These are phyloP conservation scores for Glyptemys insculpta DNA, from an alignment of 2,797 vertebrate genomes.

Conservation along the genomic window DNA sequence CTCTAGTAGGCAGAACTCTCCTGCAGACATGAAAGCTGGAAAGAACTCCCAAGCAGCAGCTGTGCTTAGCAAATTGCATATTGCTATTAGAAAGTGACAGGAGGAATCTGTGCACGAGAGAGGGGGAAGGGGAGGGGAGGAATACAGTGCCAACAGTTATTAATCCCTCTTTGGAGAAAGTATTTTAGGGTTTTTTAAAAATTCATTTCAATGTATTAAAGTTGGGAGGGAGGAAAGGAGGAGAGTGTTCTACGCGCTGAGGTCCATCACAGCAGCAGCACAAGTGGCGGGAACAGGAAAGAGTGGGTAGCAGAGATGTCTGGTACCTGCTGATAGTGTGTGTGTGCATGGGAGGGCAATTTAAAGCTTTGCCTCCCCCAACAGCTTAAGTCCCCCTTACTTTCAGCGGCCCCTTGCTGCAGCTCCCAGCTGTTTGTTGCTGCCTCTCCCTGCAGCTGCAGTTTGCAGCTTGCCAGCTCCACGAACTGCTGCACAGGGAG, in stretches of 20 bases:
- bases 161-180: background rate
- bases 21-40: conserved; percentile 49
- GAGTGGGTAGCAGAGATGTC: background rate
- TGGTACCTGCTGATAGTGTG: too few relatives aligned
- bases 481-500: too few relatives aligned
- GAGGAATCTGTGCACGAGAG: conserved; percentile 51
- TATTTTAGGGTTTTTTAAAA: background rate
- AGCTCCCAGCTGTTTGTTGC: too few relatives aligned
- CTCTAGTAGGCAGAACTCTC: conserved; percentile 25
- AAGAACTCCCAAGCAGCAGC: conserved; percentile 57
- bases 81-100: conserved; percentile 33
- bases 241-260: background rate
- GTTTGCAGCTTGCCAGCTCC: too few relatives aligned
- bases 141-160: background rate
- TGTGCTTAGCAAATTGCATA: conserved; percentile 63
- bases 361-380: too few relatives aligned
- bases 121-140: conserved; percentile 2
- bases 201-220: background rate
- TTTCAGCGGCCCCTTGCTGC: too few relatives aligned
- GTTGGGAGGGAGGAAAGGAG: background rate
- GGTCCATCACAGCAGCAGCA: background rate
- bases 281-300: background rate
- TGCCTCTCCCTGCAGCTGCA: too few relatives aligned
- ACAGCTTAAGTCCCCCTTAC: too few relatives aligned
- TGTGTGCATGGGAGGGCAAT: too few relatives aligned